A percentile compares a stretch with the other conserved stretches of the same genome.
These are phyloP conservation scores for Varecia variegata DNA, from an alignment of 2,797 vertebrate genomes.

Conservation along the genomic window DNA sequence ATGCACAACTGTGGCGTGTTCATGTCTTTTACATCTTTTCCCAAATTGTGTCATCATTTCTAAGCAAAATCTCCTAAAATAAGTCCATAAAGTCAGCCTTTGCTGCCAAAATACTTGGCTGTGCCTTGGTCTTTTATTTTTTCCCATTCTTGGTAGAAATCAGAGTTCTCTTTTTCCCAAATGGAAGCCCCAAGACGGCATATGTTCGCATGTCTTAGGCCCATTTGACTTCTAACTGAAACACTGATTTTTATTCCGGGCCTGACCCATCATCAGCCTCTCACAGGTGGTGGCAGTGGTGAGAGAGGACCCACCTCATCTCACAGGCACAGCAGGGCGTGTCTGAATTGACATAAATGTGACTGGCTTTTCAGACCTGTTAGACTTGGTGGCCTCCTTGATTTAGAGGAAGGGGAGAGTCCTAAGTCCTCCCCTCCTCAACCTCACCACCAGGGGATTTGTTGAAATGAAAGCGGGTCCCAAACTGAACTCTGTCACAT, in stretches of 20 bases:
- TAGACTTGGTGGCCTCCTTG: background rate
- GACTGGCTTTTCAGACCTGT: background rate
- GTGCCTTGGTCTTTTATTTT: background rate
- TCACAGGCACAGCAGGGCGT: background rate
- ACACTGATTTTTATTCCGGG: background rate
- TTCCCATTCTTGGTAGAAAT: background rate
- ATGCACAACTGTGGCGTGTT: rapidly evolving
- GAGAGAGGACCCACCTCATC: background rate
- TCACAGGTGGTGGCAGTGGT: background rate
- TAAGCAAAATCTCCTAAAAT: background rate
- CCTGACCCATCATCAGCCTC: background rate
- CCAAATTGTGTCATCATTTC: background rate
- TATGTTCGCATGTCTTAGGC: background rate
- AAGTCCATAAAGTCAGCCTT: background rate
- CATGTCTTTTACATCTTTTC: background rate
- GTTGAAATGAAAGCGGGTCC: background rate
- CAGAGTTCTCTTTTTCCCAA: background rate
- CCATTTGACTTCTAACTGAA: background rate
- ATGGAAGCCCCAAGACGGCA: background rate
- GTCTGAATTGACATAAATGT: background rate
- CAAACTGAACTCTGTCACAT: background rate
- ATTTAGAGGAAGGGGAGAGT: background rate
- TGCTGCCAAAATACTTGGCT: background rate
- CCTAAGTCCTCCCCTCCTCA: background rate
- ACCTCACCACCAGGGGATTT: background rate